Evolutionary conservation across 2,113 vertebrate species (phyloP).

Genomic region (Epinephelus moara): DNA sequence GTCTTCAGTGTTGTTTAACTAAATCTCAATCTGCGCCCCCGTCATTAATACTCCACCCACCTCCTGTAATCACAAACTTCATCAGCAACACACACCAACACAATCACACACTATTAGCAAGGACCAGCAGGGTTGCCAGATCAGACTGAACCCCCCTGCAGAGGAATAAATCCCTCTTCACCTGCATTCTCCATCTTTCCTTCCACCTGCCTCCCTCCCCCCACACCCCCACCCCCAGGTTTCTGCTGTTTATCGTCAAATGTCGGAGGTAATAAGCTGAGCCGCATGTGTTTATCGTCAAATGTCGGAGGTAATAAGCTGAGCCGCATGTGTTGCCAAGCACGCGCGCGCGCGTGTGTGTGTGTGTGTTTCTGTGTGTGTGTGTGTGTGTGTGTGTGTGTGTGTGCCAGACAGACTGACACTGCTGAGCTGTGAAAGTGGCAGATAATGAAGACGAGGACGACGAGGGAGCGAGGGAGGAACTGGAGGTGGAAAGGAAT

Average conservation of each 20-base stretch:
- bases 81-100: conserved; percentile 1
- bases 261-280: background rate
- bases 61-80: too few species aligned
- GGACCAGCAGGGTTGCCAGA: conserved; percentile 12
- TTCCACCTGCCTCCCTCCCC: background rate
- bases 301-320: conserved; percentile 11
- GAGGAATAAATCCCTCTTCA: background rate
- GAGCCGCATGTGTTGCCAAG: background rate
- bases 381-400: conserved; percentile 16
- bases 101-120: conserved; percentile 16
- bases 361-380: too few species aligned
- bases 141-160: background rate
- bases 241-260: conserved; percentile 17
- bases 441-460: conserved; percentile 41
- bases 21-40: conserved; percentile 19
- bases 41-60: background rate
- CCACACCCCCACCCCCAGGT: background rate
- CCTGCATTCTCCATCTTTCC: background rate
- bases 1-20: background rate
- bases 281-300: conserved; percentile 1
- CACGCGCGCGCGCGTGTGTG: background rate
- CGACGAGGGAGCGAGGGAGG: background rate
- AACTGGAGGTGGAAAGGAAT: background rate
- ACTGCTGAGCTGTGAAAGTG: conserved; percentile 54
- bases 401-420: conserved; percentile 9